Conservation (phyloP, 1,140 invertebrate genomes). For the Bradysia coprophila region DNA sequence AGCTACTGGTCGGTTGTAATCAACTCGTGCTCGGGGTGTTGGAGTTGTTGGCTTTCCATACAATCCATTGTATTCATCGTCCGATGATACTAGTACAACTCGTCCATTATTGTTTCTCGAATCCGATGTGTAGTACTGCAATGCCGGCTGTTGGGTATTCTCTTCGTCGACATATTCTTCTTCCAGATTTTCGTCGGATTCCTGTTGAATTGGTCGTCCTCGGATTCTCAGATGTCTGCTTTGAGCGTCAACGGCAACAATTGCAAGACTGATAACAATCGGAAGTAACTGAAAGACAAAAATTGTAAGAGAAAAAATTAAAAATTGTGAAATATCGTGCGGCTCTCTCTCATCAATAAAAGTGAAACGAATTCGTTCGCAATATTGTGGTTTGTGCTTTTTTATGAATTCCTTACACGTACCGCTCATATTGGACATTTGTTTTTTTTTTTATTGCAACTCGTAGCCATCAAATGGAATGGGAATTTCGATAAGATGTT, state of each 20-base stretch:
- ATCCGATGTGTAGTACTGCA: conserved; percentile 18
- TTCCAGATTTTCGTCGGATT: not conserved
- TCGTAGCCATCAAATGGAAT: no score
- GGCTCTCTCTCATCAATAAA: no score
- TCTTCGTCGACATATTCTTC: conserved; percentile 9
- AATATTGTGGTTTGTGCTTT: no score
- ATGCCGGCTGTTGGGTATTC: conserved; percentile 12
- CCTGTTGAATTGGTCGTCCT: not conserved
- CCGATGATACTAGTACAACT: conserved; percentile 18
- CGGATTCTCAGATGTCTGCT: not conserved
- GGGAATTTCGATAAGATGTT: no score
- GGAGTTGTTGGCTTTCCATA: conserved; percentile 20
- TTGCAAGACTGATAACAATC: not conserved
- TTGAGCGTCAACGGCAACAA: not conserved
- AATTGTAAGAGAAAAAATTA: not conserved
- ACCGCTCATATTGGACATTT: no score
- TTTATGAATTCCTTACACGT: no score
- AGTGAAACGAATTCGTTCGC: no score
- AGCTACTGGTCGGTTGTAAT: conserved; percentile 12
- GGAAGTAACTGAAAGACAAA: not conserved
- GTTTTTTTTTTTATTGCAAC: no score
- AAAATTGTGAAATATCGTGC: not conserved
- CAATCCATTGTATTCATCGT: conserved; percentile 23
- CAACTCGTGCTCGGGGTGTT: conserved; percentile 9
- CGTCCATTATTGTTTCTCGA: conserved; percentile 7